Evolutionary conservation across 2,113 vertebrate species (phyloP).

Genomic region (Megaptera novaeangliae): DNA sequence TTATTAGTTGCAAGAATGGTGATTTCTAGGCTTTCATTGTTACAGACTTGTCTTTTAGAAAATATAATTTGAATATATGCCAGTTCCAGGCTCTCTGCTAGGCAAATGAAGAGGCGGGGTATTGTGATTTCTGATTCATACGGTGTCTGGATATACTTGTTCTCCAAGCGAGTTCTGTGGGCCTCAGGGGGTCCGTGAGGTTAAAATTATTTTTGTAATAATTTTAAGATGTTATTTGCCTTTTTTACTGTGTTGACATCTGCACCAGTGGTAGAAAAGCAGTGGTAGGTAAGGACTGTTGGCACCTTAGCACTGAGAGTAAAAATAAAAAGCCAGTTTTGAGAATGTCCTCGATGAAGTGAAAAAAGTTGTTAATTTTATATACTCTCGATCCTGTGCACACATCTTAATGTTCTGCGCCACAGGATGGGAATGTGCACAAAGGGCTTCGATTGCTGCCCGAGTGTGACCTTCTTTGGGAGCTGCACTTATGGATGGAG

Average conservation of each 20-base stretch:
- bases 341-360: background rate
- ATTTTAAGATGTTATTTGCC: background rate
- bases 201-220: background rate
- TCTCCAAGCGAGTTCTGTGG: background rate
- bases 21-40: background rate
- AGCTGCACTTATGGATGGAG: accelerated
- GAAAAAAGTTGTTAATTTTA: background rate
- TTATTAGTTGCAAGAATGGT: background rate
- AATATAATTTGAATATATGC: background rate
- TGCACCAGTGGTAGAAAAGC: background rate
- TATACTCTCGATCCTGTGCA: background rate
- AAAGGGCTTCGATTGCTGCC: no score
- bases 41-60: background rate
- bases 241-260: background rate
- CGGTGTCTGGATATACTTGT: background rate
- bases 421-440: background rate
- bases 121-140: background rate
- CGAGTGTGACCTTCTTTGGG: background rate
- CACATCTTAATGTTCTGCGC: background rate
- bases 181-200: background rate
- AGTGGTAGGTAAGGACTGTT: background rate
- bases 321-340: background rate
- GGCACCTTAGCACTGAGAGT: background rate
- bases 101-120: background rate
- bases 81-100: background rate